These are phyloP conservation scores for Saccostrea cuccullata DNA, from an alignment of 1,140 invertebrate species.

Conservation along the genomic window DNA sequence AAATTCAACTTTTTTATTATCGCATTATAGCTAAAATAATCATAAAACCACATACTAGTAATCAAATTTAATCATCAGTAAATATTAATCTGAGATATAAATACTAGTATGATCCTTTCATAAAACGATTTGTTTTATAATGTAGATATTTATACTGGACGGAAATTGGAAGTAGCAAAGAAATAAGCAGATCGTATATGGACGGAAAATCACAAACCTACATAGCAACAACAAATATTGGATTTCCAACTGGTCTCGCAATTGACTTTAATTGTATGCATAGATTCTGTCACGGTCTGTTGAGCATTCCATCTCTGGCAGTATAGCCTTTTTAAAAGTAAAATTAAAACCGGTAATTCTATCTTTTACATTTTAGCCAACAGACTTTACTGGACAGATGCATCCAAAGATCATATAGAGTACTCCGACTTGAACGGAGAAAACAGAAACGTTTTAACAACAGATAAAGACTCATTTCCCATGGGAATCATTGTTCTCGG, in stretches of 20 bases:
- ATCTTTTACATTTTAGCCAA: neutral
- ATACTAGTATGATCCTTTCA: no score
- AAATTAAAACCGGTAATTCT: no score
- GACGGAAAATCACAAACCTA: neutral
- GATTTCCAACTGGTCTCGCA: neutral
- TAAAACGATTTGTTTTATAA: neutral
- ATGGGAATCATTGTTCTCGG: neutral
- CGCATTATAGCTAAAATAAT: no score
- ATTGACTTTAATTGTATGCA: slow-evolving; percentile 8
- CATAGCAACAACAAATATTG: neutral
- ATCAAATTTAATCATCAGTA: no score
- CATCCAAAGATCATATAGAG: neutral
- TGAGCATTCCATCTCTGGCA: no score
- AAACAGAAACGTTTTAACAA: neutral
- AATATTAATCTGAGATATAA: no score
- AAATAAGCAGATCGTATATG: neutral
- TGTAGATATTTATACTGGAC: slow-evolving; percentile 1
- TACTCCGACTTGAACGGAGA: neutral
- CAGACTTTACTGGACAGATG: slow-evolving; percentile 21
- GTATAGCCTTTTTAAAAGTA: no score
- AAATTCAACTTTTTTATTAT: neutral
- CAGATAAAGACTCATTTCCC: neutral
- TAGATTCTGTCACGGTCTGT: neutral
- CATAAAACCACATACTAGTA: no score
- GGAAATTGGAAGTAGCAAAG: neutral